A percentile compares a stretch with the other conserved stretches of the same genome.
Conservation (phyloP, 2,113 vertebrate genomes). For the Petrocephalus microphthalmus region DNA sequence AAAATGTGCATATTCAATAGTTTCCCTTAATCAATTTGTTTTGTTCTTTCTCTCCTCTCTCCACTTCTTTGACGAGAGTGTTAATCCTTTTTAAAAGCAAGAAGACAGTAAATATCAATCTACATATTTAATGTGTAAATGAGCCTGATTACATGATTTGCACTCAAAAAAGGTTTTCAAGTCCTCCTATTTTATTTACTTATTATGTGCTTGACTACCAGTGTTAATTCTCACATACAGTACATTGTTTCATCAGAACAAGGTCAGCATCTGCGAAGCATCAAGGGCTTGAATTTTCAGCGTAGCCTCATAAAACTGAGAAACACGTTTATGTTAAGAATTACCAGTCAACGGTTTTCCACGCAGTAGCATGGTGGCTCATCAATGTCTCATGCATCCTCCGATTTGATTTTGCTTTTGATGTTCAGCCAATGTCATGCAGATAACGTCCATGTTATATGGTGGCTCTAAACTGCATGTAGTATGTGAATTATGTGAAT, state of each 20-base stretch:
- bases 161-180: neutral
- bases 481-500: neutral
- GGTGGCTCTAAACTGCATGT: neutral
- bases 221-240: neutral
- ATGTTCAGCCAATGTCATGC: neutral
- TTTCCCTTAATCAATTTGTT: neutral
- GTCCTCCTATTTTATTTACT: neutral
- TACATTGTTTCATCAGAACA: neutral
- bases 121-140: neutral
- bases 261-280: neutral
- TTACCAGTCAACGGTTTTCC: neutral
- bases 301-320: neutral
- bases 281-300: neutral
- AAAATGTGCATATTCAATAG: neutral
- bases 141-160: neutral
- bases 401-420: neutral
- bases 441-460: neutral
- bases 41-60: neutral
- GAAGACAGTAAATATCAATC: neutral
- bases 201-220: neutral
- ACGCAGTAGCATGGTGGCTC: neutral
- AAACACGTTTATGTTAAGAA: neutral
- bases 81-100: neutral
- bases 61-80: too few relatives aligned
- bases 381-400: neutral